These are phyloP conservation scores for Nebria salina DNA, from an alignment of 2,888 invertebrate genomes.

Conservation along the genomic window DNA sequence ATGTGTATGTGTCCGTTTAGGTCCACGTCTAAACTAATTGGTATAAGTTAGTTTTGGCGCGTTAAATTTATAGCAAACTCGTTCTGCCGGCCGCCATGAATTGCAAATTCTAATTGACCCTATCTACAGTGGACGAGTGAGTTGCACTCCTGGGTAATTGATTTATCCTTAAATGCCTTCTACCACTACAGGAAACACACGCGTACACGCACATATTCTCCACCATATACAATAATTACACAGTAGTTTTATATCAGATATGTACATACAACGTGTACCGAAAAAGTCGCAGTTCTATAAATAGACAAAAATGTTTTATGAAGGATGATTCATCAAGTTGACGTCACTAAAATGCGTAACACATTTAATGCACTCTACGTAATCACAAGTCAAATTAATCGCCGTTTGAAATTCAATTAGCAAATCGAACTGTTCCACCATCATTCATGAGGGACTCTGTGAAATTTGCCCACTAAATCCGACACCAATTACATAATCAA, in stretches of 20 bases:
- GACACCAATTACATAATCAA: not conserved
- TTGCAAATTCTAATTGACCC: conserved; percentile 56
- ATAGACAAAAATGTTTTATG: not conserved
- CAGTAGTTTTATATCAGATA: too few species aligned
- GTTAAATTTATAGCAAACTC: conserved; percentile 58
- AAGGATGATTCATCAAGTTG: not conserved
- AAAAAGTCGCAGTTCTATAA: too few species aligned
- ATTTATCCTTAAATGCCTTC: conserved; percentile 58
- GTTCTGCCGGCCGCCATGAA: conserved; percentile 53
- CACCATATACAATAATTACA: not conserved
- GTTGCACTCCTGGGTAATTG: conserved; percentile 55
- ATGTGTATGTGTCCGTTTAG: conserved; percentile 7
- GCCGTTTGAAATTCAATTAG: conserved; percentile 1
- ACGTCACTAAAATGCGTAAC: not conserved
- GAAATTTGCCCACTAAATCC: not conserved
- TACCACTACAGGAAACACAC: not conserved
- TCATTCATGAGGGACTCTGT: not conserved
- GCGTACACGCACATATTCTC: not conserved
- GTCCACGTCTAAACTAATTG: conserved; percentile 57
- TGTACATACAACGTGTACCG: too few species aligned
- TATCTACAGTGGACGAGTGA: conserved; percentile 32
- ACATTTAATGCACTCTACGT: not conserved
- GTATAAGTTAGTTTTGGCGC: conserved; percentile 56
- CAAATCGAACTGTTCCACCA: conserved; percentile 1
- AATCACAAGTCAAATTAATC: conserved; percentile 1